Conservation (phyloP, 2,888 invertebrate genomes). For the Agriopis aurantiaria region DNA sequence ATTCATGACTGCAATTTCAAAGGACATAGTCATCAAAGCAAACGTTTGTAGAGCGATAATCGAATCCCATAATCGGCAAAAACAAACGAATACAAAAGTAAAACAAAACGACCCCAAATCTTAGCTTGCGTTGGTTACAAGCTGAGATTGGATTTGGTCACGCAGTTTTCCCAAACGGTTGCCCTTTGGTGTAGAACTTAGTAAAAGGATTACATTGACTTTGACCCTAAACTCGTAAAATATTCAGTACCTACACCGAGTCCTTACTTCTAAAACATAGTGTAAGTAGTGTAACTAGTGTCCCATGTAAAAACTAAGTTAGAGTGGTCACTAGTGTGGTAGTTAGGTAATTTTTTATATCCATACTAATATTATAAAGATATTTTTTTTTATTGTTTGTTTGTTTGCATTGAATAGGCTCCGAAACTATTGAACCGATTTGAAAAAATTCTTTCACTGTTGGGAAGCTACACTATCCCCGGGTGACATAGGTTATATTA, state of each 20-base stretch:
- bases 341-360: neutral
- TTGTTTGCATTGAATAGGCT: too few relatives aligned
- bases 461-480: too few relatives aligned
- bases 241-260: neutral
- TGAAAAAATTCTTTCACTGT: too few relatives aligned
- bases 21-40: neutral
- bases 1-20: neutral
- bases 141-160: slow-evolving; percentile 15
- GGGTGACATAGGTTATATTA: too few relatives aligned
- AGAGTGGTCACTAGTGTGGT: neutral
- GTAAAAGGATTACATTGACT: slow-evolving; percentile 15
- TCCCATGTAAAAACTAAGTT: neutral
- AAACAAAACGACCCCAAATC: neutral
- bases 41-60: neutral
- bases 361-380: too few relatives aligned
- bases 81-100: neutral
- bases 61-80: slow-evolving; percentile 7
- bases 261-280: neutral
- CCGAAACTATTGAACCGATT: too few relatives aligned
- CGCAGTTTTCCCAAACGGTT: slow-evolving; percentile 16
- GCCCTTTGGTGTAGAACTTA: slow-evolving; percentile 12
- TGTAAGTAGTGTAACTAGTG: neutral
- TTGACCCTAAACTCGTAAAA: slow-evolving; percentile 4
- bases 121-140: neutral
- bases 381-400: too few relatives aligned